A percentile compares a stretch with the other conserved stretches of the same genome.
Evolutionary conservation across 1,140 invertebrate species (phyloP).

Genomic region (Nephila pilipes): DNA sequence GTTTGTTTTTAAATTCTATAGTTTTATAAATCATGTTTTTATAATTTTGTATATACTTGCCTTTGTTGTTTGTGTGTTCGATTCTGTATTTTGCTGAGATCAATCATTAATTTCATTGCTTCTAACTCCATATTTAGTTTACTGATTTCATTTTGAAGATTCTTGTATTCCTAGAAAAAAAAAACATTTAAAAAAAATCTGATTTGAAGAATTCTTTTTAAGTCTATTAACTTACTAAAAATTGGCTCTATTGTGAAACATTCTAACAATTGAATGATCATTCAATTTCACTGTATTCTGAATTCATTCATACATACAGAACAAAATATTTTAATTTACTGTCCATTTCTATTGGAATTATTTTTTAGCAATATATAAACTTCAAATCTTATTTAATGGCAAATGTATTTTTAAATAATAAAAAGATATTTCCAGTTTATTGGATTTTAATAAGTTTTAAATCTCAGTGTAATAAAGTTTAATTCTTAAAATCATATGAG

Average conservation of each 20-base stretch:
- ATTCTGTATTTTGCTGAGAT: constrained; percentile 49
- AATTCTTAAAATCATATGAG: too few relatives aligned
- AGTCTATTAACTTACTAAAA: too few relatives aligned
- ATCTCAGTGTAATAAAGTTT: too few relatives aligned
- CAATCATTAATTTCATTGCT: constrained; percentile 42
- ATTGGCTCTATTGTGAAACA: too few relatives aligned
- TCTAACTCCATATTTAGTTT: constrained; percentile 28
- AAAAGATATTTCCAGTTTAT: too few relatives aligned
- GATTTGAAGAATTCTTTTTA: not conserved
- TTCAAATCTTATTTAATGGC: not conserved
- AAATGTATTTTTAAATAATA: not conserved
- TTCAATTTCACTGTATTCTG: too few relatives aligned
- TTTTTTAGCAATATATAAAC: not conserved
- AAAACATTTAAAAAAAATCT: not conserved
- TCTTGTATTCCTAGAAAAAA: constrained; percentile 46
- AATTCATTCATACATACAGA: too few relatives aligned
- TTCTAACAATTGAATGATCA: too few relatives aligned
- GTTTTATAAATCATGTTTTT: constrained; percentile 1
- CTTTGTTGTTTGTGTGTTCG: constrained; percentile 12
- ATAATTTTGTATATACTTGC: constrained; percentile 16
- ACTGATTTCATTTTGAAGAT: constrained; percentile 43
- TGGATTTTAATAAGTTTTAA: too few relatives aligned
- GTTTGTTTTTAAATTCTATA: not conserved
- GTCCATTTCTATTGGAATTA: too few relatives aligned
- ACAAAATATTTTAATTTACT: too few relatives aligned